A percentile compares a stretch with the other conserved stretches of the same genome.
phyloP scores from a whole-genome alignment of 2,113 vertebrate genomes.

The Leuciscus idus region DNA sequence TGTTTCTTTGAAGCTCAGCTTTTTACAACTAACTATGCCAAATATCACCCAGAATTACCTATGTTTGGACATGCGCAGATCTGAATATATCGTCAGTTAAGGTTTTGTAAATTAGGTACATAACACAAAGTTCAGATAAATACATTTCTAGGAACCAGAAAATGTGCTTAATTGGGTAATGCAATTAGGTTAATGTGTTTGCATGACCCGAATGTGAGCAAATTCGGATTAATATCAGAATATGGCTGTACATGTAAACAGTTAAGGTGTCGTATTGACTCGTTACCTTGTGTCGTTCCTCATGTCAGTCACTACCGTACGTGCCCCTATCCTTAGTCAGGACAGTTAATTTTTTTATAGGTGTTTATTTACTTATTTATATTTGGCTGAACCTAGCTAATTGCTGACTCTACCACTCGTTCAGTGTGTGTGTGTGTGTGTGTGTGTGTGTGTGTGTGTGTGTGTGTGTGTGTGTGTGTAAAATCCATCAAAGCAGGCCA shows the following conservation, averaged over 20 bases:
- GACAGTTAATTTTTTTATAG: neutral
- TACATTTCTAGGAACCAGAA: neutral
- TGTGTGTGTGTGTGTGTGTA: neutral
- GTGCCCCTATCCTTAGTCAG: neutral
- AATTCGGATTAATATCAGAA: neutral
- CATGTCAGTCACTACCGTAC: neutral
- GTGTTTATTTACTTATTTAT: neutral
- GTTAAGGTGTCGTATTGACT: neutral
- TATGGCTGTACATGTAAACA: neutral
- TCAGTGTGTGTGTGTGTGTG: neutral
- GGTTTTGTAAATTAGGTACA: neutral
- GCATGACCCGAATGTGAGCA: neutral
- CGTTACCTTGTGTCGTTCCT: neutral
- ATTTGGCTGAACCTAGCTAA: neutral
- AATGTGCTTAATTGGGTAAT: neutral
- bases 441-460: neutral
- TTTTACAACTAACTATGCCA: neutral
- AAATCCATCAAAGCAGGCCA: conserved; percentile 50
- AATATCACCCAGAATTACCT: neutral
- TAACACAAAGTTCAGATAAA: neutral
- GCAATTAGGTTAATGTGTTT: neutral
- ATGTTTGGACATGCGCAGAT: neutral
- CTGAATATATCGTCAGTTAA: neutral
- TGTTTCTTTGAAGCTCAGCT: neutral
- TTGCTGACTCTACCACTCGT: conserved; percentile 7